Evolutionary conservation across 2,888 invertebrate species (phyloP), one percentile per base, ranked within the genome.

Genomic region (Ophioninae sp.): DNA sequence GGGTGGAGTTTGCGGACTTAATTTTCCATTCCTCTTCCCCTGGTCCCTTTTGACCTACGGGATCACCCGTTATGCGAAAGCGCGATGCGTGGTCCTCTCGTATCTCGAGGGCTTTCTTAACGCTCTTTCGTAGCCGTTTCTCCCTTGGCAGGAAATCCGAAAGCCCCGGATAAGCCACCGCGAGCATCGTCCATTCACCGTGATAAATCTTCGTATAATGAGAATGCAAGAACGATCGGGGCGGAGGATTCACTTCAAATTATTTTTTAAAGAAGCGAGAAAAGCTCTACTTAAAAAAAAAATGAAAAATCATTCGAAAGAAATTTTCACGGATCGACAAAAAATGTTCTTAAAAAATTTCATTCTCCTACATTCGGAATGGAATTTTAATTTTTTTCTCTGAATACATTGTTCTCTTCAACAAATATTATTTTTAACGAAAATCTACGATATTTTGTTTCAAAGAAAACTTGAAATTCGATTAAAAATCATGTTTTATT

Each of bases 181-280:
- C 68, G 44, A 61, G 59, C 64, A 39, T 74, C 65, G 59, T 30
- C 58, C 77, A 81, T 78, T 81, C 64, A 78, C 64, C 65, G 73
- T 56, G 69, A 83, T 83, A 81, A 81, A 83, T 83, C 78, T 83
- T 71, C 59, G 37, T 69, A 44, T 73, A 77, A 80, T 74, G 80
- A 83, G 76, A 73, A 80, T 72, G 68, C 58, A 64, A 67, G 73
- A 30, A 56, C 67, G 76, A 41, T 56, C 61, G 71, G 13, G 22
- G 22, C 5, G 51, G 17, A 17, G 61, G 39, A 20, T 9, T n/a
- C 39, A 58, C 56, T 76, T 76, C 61, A 59, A 67, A 41, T 69
- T 39, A 59, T 69, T 68, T 78, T 78, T 71, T 56, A 63, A 61
- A 67, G 63, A 63, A 67, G 61, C 39, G 56, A 51, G 20, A 41